phyloP scores from a whole-genome alignment of 2,797 vertebrate genomes.

The Meda fulgida region DNA sequence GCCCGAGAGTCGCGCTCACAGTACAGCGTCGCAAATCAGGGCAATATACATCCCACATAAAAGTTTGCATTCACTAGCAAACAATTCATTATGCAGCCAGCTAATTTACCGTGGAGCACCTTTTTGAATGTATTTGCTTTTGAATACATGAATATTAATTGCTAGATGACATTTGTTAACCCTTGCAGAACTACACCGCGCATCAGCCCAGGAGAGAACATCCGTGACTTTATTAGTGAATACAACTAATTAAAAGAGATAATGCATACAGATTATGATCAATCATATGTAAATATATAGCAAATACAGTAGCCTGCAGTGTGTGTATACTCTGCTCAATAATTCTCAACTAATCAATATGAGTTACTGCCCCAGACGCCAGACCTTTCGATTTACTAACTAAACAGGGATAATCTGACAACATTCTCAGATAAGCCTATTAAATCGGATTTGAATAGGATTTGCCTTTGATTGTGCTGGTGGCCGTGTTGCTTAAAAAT shows the following conservation, averaged over 20 bases:
- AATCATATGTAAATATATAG: not conserved
- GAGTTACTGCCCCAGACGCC: conserved; percentile 21
- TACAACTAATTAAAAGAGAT: conserved; percentile 3
- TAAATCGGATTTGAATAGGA: conserved; percentile 56
- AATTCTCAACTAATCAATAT: conserved; percentile 13
- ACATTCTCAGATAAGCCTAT: conserved; percentile 34
- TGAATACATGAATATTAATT: conserved; percentile 84
- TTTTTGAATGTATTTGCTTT: conserved; percentile 81
- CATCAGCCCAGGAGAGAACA: conserved; percentile 21
- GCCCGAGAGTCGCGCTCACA: conserved; percentile 81
- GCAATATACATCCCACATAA: conserved; percentile 94
- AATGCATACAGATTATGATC: not conserved
- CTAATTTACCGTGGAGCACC: conserved; percentile 83
- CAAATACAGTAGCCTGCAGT: conserved; percentile 5
- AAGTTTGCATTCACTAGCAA: conserved; percentile 87
- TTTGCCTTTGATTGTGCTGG: conserved; percentile 61
- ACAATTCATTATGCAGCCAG: conserved; percentile 87
- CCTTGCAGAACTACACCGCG: conserved; percentile 60
- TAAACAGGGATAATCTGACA: conserved; percentile 34
- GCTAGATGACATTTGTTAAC: conserved; percentile 78
- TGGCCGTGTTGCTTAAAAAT: conserved; percentile 51
- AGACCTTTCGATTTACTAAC: conserved; percentile 20
- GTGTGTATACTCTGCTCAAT: not conserved
- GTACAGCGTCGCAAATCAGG: conserved; percentile 84
- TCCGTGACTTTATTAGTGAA: not conserved